These are phyloP conservation scores for Eilema caniola DNA, from an alignment of 2,888 invertebrate genomes.

Conservation along the genomic window DNA sequence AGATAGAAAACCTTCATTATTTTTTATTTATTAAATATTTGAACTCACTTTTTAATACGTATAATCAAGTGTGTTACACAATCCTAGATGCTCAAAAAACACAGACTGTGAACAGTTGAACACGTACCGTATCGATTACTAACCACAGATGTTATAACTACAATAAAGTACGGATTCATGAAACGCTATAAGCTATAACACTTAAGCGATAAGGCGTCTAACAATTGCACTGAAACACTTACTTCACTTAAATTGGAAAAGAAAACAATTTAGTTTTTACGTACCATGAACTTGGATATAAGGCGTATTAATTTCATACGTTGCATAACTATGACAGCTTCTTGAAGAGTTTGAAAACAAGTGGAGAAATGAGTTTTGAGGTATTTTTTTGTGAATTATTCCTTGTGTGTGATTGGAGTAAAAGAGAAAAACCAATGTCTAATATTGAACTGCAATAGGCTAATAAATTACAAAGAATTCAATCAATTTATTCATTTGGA, in stretches of 20 bases:
- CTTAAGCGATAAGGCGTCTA: constrained; percentile 37
- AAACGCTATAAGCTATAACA: constrained; percentile 28
- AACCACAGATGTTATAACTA: constrained; percentile 19
- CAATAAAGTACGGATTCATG: constrained; percentile 25
- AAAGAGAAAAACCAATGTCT: background rate
- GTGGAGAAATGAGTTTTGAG: no score
- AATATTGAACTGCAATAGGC: background rate
- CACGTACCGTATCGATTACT: background rate
- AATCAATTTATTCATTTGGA: no score
- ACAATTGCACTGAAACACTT: constrained; percentile 18
- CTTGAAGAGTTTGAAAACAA: no score
- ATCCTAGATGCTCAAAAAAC: background rate
- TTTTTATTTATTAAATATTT: background rate
- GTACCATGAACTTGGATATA: constrained; percentile 21
- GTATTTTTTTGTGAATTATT: no score
- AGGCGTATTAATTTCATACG: constrained; percentile 22
- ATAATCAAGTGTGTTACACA: background rate
- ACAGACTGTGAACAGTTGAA: background rate
- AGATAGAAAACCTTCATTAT: no score
- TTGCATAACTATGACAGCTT: background rate
- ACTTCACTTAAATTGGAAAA: constrained; percentile 17
- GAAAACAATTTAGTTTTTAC: constrained; percentile 32
- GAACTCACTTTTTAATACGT: background rate
- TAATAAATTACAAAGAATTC: no score
- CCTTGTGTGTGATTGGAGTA: background rate